Evolutionary conservation across 2,797 vertebrate species (phyloP), one percentile per base, ranked within the genome.

Genomic region (Gymnothorax reevesii): DNA sequence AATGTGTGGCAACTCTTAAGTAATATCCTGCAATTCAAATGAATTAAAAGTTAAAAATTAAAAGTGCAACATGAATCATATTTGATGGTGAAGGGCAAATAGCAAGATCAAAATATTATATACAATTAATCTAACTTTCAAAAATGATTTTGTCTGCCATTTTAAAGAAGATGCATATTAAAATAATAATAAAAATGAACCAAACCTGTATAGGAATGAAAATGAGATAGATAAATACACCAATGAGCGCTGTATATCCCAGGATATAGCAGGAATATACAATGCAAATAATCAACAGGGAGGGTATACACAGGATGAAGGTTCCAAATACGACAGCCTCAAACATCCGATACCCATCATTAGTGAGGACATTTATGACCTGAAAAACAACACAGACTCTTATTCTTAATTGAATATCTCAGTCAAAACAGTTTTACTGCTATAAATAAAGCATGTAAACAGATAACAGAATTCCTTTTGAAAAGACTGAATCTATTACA

Each of bases 171-270:
- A 4, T 4, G 7, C 25, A 66, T n/a, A 66, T 66, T 66, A n/a
- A 80, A 71, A 57, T n/a, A 69, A n/a, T 62, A 54, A 42, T 57
- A 15, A n/a, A n/a, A n/a, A 5, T 59, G 33, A 86, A 25, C 62
- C n/a, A 85, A 90, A 97, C 97, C 97, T 97, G 96, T 85, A 96
- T 0, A 0, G 95, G 96, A 33, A 97, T 84, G 84, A 96, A 96
- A 83, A 96, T 2, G 69, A 95, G 0, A 89, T 94, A 97, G 59
- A 89, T 90, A 2, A 84, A 1, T 73, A 96, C 88, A 84, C 97
- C 96, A 0, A 93, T 90, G 75, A 98, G 93, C 1, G 97, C 96
- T 0, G 95, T 97, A 85, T 91, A 92, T 64, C 96, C 97, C 86
- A 97, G 91, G 66, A 96, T 90, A 79, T 90, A 89, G 89, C 94